These are phyloP conservation scores for Tachina fera DNA, from an alignment of 2,888 invertebrate genomes.

Conservation along the genomic window DNA sequence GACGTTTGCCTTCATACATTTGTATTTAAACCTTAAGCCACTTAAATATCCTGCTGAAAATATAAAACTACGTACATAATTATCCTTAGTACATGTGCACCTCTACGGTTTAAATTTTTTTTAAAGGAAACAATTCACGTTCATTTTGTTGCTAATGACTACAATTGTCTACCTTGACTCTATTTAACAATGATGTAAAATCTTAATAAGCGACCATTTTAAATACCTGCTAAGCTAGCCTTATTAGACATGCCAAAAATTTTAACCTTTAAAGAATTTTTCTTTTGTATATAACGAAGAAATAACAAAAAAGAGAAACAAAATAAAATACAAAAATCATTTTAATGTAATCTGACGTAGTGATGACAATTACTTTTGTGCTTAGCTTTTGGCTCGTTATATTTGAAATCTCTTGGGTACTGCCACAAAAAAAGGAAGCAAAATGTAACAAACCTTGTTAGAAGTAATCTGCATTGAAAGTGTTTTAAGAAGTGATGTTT, in stretches of 20 bases:
- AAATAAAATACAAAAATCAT: slow-evolving; percentile 54
- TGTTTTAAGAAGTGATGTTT: not conserved
- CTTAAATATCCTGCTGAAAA: slow-evolving; percentile 34
- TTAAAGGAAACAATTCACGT: slow-evolving; percentile 29
- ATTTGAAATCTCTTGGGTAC: slow-evolving; percentile 50
- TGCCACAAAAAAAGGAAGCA: not conserved
- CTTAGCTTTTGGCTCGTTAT: slow-evolving; percentile 48
- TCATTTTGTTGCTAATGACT: not conserved
- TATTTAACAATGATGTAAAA: slow-evolving; percentile 40
- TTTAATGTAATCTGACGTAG: slow-evolving; percentile 69
- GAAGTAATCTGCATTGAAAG: not conserved
- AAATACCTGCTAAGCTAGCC: slow-evolving; percentile 63
- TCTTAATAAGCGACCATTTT: slow-evolving; percentile 49
- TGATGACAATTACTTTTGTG: slow-evolving; percentile 69
- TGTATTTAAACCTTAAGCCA: not conserved
- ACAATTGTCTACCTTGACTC: not conserved
- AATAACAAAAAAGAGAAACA: slow-evolving; percentile 31
- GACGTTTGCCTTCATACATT: not conserved
- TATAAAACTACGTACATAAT: not conserved
- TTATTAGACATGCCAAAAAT: slow-evolving; percentile 56
- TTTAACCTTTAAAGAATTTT: slow-evolving; percentile 52
- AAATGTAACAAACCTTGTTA: slow-evolving; percentile 30
- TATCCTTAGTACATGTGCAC: slow-evolving; percentile 11
- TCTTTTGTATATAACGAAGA: not conserved
- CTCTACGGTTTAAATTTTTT: slow-evolving; percentile 34